Evolutionary conservation across 2,888 invertebrate species (phyloP), one percentile per base, ranked within the genome.

Genomic region (Pristionchus maxplancki): DNA sequence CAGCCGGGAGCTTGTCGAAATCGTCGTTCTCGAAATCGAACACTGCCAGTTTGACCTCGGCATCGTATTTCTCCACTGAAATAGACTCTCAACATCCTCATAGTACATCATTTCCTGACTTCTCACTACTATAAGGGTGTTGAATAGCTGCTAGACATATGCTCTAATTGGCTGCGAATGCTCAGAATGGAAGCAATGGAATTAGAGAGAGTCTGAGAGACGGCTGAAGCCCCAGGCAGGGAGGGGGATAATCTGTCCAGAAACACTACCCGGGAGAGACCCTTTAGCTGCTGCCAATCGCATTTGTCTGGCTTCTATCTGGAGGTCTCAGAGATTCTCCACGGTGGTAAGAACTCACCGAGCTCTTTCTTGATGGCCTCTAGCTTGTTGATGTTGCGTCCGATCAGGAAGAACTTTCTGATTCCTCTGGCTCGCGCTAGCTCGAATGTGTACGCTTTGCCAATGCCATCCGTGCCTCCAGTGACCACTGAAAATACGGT

Each of bases 401-500:
- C 94, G 71, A 94, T 91, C 78, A 94, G 88, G 87, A 89, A 93
- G 84, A 94, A 94, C 81, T 93, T 93, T 74, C 91, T 89, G 58
- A 94, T 88, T 8, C 94, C 94, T 81, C 94, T 85, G 9, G 91
- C 89, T 58, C 89, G 89, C n/a, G 93, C 93, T 37, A 94, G 88
- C 81, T 94, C 94, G 44, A 91, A 91, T 28, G 93, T 90, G 87
- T 94, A 94, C 11, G 94, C 94, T 44, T 90, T 90, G n/a, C 94
- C 94, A 67, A 94, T 94, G 20, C 94, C 94, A 89, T 94, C 94
- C 6, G 94, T 94, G 53, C 93, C 93, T 50, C 94, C 94, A 1
- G 94, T 94, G 13, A 93, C 91, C 40, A 94, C 94, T 93, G 64
- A 87, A 93, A 82, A 11, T n/a, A 6, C 31, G 8, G 24, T 28